Conservation (phyloP, 2,113 vertebrate genomes). For the Martes martes region DNA sequence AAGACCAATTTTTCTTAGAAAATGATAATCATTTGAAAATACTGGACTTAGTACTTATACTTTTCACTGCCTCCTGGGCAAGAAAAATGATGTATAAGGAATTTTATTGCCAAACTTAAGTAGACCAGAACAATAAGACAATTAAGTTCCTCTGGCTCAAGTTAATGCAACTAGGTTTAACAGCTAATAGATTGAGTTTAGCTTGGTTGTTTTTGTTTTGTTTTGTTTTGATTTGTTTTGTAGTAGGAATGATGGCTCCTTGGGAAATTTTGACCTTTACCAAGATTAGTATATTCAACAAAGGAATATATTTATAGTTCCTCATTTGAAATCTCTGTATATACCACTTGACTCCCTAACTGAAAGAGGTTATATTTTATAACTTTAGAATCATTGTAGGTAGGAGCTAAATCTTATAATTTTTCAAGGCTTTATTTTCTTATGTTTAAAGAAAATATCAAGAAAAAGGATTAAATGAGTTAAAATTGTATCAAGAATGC, state of each 20-base stretch:
- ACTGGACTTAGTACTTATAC: not conserved
- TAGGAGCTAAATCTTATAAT: not conserved
- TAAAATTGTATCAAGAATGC: not conserved
- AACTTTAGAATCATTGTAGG: slow-evolving; percentile 12
- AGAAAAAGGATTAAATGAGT: not conserved
- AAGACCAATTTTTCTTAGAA: not conserved
- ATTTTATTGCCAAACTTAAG: not conserved
- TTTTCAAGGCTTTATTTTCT: not conserved
- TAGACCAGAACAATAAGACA: not conserved
- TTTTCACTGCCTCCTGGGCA: not conserved
- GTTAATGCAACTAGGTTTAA: not conserved
- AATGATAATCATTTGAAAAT: slow-evolving; percentile 11
- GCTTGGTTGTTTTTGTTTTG: not conserved
- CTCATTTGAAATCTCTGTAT: not conserved
- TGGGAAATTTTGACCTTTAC: not conserved
- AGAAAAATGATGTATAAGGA: not conserved
- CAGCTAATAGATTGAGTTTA: not conserved
- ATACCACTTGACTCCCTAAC: not conserved
- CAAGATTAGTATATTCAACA: not conserved
- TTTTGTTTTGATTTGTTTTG: not conserved
- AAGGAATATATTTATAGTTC: not conserved
- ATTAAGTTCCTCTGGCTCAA: not conserved
- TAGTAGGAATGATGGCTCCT: not conserved
- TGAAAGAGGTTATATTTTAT: not conserved
- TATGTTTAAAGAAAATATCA: slow-evolving; percentile 2